Conservation (phyloP, 2,888 invertebrate genomes). For the Asteroscopus sphinx region DNA sequence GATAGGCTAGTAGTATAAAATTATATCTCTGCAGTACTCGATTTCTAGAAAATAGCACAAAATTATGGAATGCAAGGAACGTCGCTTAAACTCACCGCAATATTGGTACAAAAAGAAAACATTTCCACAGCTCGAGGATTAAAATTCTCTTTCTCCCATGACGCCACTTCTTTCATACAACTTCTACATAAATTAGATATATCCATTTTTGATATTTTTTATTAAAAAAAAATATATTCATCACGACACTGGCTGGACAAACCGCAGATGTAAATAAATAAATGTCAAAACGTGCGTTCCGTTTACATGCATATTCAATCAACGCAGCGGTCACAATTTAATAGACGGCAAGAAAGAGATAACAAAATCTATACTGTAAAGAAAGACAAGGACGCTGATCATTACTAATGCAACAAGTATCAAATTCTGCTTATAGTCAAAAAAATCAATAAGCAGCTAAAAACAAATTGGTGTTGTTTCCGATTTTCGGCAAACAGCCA, state of each 20-base stretch:
- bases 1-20: too few species aligned
- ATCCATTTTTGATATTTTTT: conserved; percentile 67
- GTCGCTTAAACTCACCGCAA: conserved; percentile 64
- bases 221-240: background rate
- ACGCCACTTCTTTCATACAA: conserved; percentile 82
- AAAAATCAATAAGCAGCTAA: too few species aligned
- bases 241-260: background rate
- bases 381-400: too few species aligned
- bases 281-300: conserved; percentile 36
- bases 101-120: conserved; percentile 82
- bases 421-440: too few species aligned
- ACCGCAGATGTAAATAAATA: conserved; percentile 29
- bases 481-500: too few species aligned
- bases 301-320: background rate
- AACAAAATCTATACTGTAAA: too few species aligned
- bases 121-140: conserved; percentile 72
- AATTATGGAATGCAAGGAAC: background rate
- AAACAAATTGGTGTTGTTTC: too few species aligned
- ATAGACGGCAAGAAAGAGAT: conserved; percentile 16
- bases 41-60: background rate
- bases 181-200: conserved; percentile 75
- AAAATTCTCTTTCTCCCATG: conserved; percentile 76
- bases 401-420: too few species aligned
- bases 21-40: too few species aligned
- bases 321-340: background rate